A percentile compares a stretch with the other conserved stretches of the same genome.
Evolutionary conservation across 1,140 invertebrate genomes (phyloP).

Genomic region (Megathymus violae): DNA sequence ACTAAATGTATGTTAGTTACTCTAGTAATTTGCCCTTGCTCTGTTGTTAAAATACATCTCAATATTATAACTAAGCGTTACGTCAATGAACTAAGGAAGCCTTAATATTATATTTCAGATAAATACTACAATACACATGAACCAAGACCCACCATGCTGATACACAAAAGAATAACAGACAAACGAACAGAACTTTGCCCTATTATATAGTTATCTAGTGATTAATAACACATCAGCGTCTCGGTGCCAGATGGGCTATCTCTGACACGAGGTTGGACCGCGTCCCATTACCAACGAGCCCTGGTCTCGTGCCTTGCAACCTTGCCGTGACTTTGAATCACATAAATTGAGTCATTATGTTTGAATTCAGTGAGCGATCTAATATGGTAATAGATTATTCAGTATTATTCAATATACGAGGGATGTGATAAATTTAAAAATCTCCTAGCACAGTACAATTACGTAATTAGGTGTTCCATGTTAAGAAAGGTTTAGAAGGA

Average conservation of each 20-base stretch:
- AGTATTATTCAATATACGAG: no score
- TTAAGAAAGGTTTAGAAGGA: no score
- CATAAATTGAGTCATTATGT: neutral
- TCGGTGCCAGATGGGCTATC: conserved; percentile 24
- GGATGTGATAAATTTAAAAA: no score
- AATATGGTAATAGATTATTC: neutral
- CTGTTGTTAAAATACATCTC: no score
- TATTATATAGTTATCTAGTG: conserved; percentile 10
- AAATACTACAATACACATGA: neutral
- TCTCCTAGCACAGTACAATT: no score
- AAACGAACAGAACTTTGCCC: conserved; percentile 1
- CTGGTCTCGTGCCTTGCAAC: conserved; percentile 14
- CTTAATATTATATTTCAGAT: no score
- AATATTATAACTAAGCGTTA: no score
- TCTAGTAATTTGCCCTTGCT: no score
- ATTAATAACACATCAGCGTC: conserved; percentile 28
- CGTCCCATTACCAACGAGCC: conserved; percentile 23
- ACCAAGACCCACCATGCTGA: neutral
- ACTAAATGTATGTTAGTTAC: no score
- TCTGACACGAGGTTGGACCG: conserved; percentile 19
- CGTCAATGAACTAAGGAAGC: no score
- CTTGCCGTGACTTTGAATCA: conserved; percentile 21
- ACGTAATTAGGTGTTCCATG: no score
- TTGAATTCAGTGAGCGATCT: neutral
- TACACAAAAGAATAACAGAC: conserved; percentile 5